Evolutionary conservation across 2,797 vertebrate genomes (phyloP), one percentile per base, ranked within the genome.

Genomic region (Hapalemur alaotrensis): DNA sequence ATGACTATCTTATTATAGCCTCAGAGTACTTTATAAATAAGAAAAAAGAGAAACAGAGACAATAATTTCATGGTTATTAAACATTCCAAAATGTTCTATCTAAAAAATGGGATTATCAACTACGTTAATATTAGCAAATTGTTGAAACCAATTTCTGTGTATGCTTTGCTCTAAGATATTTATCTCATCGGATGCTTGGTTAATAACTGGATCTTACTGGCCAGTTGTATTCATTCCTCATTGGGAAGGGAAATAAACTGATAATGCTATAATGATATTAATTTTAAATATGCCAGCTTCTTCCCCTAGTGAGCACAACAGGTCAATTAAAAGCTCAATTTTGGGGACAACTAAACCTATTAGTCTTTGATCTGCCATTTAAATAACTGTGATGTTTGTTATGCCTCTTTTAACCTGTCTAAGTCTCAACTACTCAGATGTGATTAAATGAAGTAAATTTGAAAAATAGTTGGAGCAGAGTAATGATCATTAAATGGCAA

Each of bases 21-120:
- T 17, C 18, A 32, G 57, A 92, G 14, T 5, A 46, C 10, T 70
- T 89, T 91, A 57, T 72, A 81, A 87, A 73, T 48, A 43, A 85
- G 5, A 67, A 73, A 59, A 57, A 38, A 69, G 63, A n/a, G 9
- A 67, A n/a, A n/a, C 1, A 52, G 12, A 52, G 2, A 15, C 13
- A 81, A 1, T 52, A 93, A 84, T 93, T 72, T 87, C 38, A 57
- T 93, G 28, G 17, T 91, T 87, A 59, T 57, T 80, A 93, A 91
- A 35, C 6, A 52, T 48, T 82, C 8, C 12, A 67, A 83, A 95
- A 61, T 72, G 5, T 67, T 79, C 30, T 86, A 1, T 69, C 38
- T 92, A 48, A 93, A 90, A 95, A 86, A 54, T 67, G 5, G 25
- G 88, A 1, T 57, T 48, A 48, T 80, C 30, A 46, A 2, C 30